phyloP scores from a whole-genome alignment of 2,888 invertebrate species.

The Tanypteryx hageni region DNA sequence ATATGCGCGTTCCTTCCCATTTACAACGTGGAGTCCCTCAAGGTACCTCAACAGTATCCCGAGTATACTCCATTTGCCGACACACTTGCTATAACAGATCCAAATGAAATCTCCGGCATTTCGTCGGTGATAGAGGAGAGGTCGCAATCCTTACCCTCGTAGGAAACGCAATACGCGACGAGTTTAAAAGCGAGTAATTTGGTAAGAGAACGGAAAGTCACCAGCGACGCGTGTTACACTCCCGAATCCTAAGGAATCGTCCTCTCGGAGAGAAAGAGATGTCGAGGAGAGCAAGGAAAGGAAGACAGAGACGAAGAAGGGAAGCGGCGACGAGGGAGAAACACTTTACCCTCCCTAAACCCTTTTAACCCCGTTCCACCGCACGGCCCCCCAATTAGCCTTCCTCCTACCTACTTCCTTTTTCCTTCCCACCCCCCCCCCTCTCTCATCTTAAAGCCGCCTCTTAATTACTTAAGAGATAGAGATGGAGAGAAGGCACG shows the following conservation, averaged over 20 bases:
- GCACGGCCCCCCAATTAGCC: background rate
- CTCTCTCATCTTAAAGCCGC: background rate
- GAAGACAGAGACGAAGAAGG: background rate
- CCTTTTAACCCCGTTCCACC: slow-evolving; percentile 1
- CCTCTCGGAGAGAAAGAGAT: too few relatives aligned
- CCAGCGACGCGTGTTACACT: too few relatives aligned
- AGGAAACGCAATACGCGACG: too few relatives aligned
- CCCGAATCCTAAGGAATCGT: too few relatives aligned
- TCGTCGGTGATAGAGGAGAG: too few relatives aligned
- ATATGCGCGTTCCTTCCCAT: background rate
- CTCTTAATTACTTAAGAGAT: background rate
- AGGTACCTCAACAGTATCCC: background rate
- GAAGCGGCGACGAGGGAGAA: background rate
- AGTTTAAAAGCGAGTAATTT: too few relatives aligned
- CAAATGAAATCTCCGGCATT: too few relatives aligned
- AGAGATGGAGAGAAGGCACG: background rate
- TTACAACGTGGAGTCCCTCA: background rate
- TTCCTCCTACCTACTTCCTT: background rate
- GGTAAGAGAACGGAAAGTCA: too few relatives aligned
- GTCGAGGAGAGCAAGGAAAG: background rate
- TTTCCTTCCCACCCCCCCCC: too few relatives aligned
- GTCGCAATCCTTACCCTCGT: too few relatives aligned
- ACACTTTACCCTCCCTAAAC: background rate
- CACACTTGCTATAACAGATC: too few relatives aligned
- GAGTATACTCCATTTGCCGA: background rate